phyloP scores from a whole-genome alignment of 2,113 vertebrate species.

The Corynorhinus townsendii region DNA sequence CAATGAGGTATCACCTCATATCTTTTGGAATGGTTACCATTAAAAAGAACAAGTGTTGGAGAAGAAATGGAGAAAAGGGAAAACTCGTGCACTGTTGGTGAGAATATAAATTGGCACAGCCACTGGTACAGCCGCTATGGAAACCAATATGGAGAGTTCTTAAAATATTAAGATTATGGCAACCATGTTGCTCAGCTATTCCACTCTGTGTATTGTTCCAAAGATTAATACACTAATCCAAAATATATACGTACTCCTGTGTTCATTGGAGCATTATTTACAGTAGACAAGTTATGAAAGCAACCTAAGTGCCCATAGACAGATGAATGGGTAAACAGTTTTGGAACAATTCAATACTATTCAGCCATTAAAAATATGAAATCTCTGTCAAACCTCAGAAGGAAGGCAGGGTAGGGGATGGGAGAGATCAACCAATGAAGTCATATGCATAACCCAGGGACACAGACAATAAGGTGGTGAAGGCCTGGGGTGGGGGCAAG shows the following conservation, averaged over 20 bases:
- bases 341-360: not conserved
- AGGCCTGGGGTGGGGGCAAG: too few relatives aligned
- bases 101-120: not conserved
- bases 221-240: not conserved
- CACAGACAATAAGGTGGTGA: too few relatives aligned
- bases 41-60: not conserved
- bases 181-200: not conserved
- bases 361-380: not conserved
- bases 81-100: not conserved
- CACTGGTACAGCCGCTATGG: too few relatives aligned
- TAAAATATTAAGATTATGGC: not conserved
- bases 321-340: not conserved
- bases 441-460: too few relatives aligned
- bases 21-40: not conserved
- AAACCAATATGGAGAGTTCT: not conserved
- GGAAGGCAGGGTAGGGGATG: too few relatives aligned
- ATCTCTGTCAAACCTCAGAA: not conserved
- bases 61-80: not conserved
- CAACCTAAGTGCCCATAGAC: not conserved
- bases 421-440: too few relatives aligned
- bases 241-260: too few relatives aligned
- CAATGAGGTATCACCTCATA: not conserved
- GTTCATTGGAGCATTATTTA: not conserved
- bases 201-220: not conserved
- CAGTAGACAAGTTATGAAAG: not conserved